These are phyloP conservation scores for Ostrea edulis DNA, from an alignment of 1,140 invertebrate species.

Conservation along the genomic window DNA sequence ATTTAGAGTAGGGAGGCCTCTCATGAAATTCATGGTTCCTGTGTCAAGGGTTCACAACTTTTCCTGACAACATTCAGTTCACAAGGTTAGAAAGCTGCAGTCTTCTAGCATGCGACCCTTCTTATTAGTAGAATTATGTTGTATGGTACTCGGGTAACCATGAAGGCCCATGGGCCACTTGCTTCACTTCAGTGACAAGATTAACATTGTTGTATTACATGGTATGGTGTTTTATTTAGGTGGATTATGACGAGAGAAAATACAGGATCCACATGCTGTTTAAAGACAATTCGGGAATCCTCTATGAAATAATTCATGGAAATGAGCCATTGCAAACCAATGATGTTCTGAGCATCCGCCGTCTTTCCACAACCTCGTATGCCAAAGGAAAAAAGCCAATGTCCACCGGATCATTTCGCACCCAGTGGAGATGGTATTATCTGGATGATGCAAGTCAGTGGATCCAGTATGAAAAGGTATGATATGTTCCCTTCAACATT, in stretches of 20 bases:
- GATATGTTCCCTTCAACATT: background rate
- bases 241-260: background rate
- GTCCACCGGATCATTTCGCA: background rate
- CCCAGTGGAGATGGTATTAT: slow-evolving; percentile 18
- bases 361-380: background rate
- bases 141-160: no score
- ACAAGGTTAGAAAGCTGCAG: no score
- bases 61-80: no score
- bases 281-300: background rate
- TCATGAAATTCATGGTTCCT: no score
- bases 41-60: no score
- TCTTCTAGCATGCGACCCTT: no score
- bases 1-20: no score
- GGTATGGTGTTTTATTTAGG: background rate
- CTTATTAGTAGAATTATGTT: no score
- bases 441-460: background rate
- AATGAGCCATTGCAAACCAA: background rate
- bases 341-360: background rate
- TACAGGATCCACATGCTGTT: slow-evolving; percentile 10
- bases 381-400: background rate
- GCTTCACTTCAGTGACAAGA: no score
- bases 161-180: no score
- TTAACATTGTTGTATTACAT: no score
- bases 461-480: background rate
- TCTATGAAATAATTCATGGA: slow-evolving; percentile 24